Base-by-base conservation (phyloP, 1,140 invertebrate genomes). In the Asobara japonica region DNA sequence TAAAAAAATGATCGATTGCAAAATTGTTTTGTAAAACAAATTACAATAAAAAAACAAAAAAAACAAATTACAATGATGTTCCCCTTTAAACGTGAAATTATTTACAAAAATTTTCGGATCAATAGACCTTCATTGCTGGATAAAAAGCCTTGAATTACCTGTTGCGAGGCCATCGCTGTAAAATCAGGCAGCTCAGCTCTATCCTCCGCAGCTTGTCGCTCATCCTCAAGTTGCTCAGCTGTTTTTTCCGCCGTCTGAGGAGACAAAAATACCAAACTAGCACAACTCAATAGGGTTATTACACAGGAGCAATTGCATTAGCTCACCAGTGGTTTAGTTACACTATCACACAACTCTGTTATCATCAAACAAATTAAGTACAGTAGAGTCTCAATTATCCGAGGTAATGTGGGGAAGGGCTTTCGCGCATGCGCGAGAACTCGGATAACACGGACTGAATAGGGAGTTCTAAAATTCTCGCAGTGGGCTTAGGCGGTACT, bases 101-200 rank as follows among this genome's bases (percentile, higher is more conserved):
- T 16, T 13, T 48, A 5, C n/a, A n/a, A n/a, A 2, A 27, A 25
- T 60, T 6, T 60, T 27, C 11, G 11, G 5, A 27, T 60, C 27
- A 27, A 60, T 60, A 60, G 10, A 60, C 20, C 5, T 20, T n/a
- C n/a, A 45, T 45, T 3, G 18, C 18, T 45, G 10, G 20, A 61
- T 56, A 27, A 65, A 8, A 30, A 22, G 29, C 11, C 51, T 11
- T 31, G 45, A 68, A 64, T 84, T 86, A 90, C 89, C 88, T 90
- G 89, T 27, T 88, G 87, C 0, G 87, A 80, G 66, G 87, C 79
- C 84, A 89, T 87, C 25, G 87, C 86, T 70, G 87, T 74, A 77
- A 88, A 88, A 77, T 89, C 85, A 65, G 87, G 86, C 51, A 87
- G 76, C 76, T 87, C 84, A 69, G 85, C 84, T 70, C 79, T 78